These are phyloP conservation scores for Cremastinae sp. DNA, from an alignment of 2,888 invertebrate genomes.

Conservation along the genomic window DNA sequence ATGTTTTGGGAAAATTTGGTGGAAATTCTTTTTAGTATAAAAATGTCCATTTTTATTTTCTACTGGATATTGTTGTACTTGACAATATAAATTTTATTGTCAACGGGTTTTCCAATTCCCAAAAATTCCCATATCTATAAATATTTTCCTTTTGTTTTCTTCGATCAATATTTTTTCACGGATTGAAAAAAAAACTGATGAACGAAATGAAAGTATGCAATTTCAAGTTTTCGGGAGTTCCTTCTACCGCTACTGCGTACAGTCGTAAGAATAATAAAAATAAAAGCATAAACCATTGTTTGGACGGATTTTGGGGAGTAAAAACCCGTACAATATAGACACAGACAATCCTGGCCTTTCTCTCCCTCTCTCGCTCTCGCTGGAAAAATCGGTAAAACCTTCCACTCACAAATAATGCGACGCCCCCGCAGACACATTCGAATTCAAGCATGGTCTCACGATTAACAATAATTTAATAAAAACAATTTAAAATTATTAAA, in stretches of 20 bases:
- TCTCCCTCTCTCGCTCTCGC: conserved; percentile 12
- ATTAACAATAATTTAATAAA: too few species aligned
- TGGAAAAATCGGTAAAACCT: conserved; percentile 18
- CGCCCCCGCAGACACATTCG: conserved; percentile 35
- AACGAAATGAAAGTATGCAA: conserved; percentile 28
- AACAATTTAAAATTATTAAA: too few species aligned
- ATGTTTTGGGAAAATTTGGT: too few species aligned
- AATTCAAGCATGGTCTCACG: conserved; percentile 40
- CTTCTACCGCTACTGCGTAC: conserved; percentile 68
- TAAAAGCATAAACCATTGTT: conserved; percentile 75
- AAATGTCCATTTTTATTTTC: too few species aligned
- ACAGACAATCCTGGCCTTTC: conserved; percentile 23
- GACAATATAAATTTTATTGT: too few species aligned
- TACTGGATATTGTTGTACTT: too few species aligned
- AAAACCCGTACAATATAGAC: conserved; percentile 60
- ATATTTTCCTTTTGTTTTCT: not conserved
- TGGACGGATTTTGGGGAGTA: conserved; percentile 64
- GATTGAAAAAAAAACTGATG: conserved; percentile 1
- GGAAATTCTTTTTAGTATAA: too few species aligned
- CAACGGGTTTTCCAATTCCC: too few species aligned
- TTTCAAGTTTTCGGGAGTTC: conserved; percentile 22
- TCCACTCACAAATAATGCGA: conserved; percentile 44
- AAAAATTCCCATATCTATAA: too few species aligned
- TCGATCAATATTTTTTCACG: not conserved
- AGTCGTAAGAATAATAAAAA: conserved; percentile 76